Evolutionary conservation across 2,113 vertebrate genomes (phyloP), one percentile per base, ranked within the genome.

Genomic region (Taxidea taxus): DNA sequence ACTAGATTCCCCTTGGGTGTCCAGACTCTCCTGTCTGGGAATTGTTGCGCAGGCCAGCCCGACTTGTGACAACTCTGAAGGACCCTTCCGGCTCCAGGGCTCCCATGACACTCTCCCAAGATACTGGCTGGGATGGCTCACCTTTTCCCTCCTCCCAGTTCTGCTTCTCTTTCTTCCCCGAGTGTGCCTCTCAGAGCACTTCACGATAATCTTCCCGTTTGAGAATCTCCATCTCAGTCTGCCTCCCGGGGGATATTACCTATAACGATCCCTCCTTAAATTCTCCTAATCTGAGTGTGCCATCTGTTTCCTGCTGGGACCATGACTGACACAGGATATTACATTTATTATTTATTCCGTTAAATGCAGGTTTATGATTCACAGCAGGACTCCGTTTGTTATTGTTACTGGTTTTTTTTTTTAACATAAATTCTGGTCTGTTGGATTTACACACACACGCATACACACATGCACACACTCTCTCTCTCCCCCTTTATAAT

Each of bases 291-390:
- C 93, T 82, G 70, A 91, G 64, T 94, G 72, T 94, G 34, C 94
- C 90, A 83, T 97, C 78, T 97, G 83, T 89, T 97, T 96, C 94
- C 90, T 96, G 83, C 90, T 94, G 94, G 60, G 87, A 96, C 54
- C 20, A 51, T 92, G 87, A 80, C 84, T 97, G 80, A 84, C 87
- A 92, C n/a, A 94, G 80, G 66, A 29, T 96, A 87, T 95, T 95
- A 54, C 78, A 89, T 89, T 97, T 97, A 95, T 94, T 95, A 96
- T 95, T 94, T 97, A 92, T 97, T 64, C 42, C 21, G 91, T 97
- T 93, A 96, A 97, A 68, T 84, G 21, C 47, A 92, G 44, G 51
- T 90, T 97, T 37, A 72, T 74, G 56, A 95, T 84, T 95, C 64
- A 87, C 66, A 92, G 90, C 25, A 95, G 72, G 31, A 87, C 47